A percentile compares a stretch with the other conserved stretches of the same genome.
Evolutionary conservation across 1,140 invertebrate species (phyloP).

Genomic region (Neotoxoptera formosana): DNA sequence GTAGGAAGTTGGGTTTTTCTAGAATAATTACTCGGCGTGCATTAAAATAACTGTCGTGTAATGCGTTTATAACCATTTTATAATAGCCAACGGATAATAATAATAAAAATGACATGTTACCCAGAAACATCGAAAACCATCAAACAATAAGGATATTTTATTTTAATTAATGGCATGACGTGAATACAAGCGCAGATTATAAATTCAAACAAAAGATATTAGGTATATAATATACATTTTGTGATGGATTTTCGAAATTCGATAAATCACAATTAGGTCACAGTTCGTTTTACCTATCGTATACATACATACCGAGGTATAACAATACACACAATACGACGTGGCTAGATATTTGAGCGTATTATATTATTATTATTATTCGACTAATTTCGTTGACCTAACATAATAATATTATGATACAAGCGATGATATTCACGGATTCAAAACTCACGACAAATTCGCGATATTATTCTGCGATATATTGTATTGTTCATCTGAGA

Average conservation of each 20-base stretch:
- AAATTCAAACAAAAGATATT: background rate
- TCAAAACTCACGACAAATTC: background rate
- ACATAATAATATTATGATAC: background rate
- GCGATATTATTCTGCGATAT: background rate
- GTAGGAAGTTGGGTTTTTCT: background rate
- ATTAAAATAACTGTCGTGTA: background rate
- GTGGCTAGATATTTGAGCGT: background rate
- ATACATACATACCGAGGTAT: background rate
- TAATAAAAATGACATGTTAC: background rate
- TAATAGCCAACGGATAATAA: background rate
- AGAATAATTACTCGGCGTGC: background rate
- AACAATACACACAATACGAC: background rate
- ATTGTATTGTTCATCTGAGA: background rate
- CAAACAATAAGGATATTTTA: background rate
- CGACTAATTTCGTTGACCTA: background rate
- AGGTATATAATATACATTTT: too few species aligned
- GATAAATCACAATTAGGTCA: background rate
- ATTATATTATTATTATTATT: background rate
- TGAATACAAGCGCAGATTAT: background rate
- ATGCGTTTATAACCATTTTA: background rate
- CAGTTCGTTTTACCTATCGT: background rate
- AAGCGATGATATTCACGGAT: background rate
- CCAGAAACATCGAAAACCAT: background rate
- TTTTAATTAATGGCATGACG: background rate
- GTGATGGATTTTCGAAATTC: background rate